Percentiles rank a stretch among this genome's conserved stretches.
Evolutionary conservation across 2,113 vertebrate genomes (phyloP).

Genomic region (Brachionichthys hirsutus): DNA sequence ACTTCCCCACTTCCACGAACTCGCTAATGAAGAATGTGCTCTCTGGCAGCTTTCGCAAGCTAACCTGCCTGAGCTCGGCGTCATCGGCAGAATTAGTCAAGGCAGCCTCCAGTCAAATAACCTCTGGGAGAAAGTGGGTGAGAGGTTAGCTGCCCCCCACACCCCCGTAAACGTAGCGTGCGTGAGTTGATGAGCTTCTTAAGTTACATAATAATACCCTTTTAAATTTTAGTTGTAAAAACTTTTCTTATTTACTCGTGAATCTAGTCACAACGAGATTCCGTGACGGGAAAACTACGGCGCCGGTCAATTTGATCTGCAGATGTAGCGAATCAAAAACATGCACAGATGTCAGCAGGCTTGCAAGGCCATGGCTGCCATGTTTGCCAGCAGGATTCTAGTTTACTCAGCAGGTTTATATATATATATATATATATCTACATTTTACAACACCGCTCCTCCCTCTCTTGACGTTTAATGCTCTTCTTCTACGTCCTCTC

Average conservation of each 20-base stretch:
- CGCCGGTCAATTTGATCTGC: neutral
- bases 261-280: neutral
- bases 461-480: neutral
- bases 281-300: neutral
- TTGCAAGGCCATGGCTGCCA: constrained; percentile 21
- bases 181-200: neutral
- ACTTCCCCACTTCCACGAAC: neutral
- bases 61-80: neutral
- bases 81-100: neutral
- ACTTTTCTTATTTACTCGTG: neutral
- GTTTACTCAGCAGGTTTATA: constrained; percentile 32
- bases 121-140: constrained; percentile 35
- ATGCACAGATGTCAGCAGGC: constrained; percentile 20
- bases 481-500: too few species aligned
- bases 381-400: constrained; percentile 25
- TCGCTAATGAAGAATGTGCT: neutral
- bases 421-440: constrained; percentile 33
- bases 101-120: constrained; percentile 17
- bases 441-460: constrained; percentile 29
- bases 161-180: neutral
- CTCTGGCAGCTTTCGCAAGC: neutral
- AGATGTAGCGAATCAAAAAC: constrained; percentile 40
- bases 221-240: too few species aligned
- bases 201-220: neutral
- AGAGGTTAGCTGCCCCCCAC: constrained; percentile 34